Percentiles rank a stretch among this genome's conserved stretches.
Evolutionary conservation across 2,888 invertebrate species (phyloP).

Genomic region (Ichneumoninae sp.): DNA sequence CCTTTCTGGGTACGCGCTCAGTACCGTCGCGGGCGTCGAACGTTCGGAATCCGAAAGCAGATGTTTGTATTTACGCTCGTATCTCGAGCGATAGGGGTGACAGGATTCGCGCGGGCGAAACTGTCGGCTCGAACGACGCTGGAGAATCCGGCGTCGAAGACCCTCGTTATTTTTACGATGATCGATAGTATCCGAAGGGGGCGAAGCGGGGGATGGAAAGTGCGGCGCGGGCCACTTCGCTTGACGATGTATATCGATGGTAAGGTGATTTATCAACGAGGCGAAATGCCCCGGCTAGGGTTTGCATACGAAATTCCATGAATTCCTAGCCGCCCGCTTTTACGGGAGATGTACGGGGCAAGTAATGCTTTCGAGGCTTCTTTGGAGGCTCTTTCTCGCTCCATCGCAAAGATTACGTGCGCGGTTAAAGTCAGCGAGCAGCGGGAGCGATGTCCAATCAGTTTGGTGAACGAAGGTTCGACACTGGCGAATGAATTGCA

Average conservation of each 20-base stretch:
- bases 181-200: constrained; percentile 67
- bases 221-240: constrained; percentile 58
- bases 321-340: constrained; percentile 48
- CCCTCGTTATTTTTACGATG: constrained; percentile 72
- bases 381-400: neutral
- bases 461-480: neutral
- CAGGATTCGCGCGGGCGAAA: constrained; percentile 56
- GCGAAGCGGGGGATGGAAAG: constrained; percentile 48
- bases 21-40: constrained; percentile 67
- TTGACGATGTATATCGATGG: constrained; percentile 65
- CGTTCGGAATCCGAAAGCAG: constrained; percentile 78
- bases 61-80: constrained; percentile 79
- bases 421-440: constrained; percentile 28
- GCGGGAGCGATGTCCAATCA: constrained; percentile 36
- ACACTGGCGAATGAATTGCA: neutral
- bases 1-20: constrained; percentile 23
- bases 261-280: constrained; percentile 72
- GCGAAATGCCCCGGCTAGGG: constrained; percentile 60
- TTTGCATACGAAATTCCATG: constrained; percentile 67
- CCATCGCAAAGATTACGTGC: constrained; percentile 48
- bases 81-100: constrained; percentile 40
- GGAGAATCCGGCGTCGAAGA: constrained; percentile 58
- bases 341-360: constrained; percentile 19
- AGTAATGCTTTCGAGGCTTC: constrained; percentile 32
- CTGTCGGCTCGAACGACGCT: constrained; percentile 40